These are phyloP conservation scores for Callorhinus ursinus DNA, from an alignment of 2,113 vertebrate genomes.

Conservation along the genomic window DNA sequence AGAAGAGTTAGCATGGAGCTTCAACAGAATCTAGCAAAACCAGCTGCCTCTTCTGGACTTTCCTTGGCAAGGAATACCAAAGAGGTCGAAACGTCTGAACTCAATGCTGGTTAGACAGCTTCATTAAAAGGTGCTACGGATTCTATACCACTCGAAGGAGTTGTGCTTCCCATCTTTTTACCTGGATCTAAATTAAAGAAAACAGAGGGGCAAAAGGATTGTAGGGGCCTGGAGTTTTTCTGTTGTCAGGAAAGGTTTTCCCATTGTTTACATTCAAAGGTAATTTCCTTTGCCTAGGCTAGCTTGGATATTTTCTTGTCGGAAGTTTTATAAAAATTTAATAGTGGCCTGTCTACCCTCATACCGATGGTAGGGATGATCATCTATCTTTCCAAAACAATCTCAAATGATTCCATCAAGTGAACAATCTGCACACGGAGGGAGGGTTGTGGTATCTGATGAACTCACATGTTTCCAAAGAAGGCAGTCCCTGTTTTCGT, in stretches of 20 bases:
- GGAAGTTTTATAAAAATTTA: constrained; percentile 41
- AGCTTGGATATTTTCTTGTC: neutral
- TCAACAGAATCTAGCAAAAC: neutral
- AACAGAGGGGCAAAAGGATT: neutral
- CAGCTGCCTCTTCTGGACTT: constrained; percentile 17
- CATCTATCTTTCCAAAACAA: neutral
- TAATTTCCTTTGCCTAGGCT: neutral
- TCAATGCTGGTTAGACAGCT: neutral
- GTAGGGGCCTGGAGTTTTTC: neutral
- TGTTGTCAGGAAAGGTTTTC: neutral
- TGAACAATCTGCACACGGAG: neutral
- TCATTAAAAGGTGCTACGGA: constrained; percentile 38
- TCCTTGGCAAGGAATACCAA: constrained; percentile 23
- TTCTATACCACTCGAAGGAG: neutral
- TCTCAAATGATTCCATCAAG: neutral
- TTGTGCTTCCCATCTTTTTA: neutral
- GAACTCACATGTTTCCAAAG: neutral
- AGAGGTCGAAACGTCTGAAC: neutral
- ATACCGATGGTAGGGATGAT: neutral
- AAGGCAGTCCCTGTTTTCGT: neutral
- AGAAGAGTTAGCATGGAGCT: neutral
- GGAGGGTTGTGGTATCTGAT: neutral
- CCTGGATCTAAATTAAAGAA: constrained; percentile 50
- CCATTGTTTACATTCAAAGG: neutral
- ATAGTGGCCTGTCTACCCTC: neutral